phyloP scores from a whole-genome alignment of 1,140 invertebrate species.

The Harlomillsia oculata region DNA sequence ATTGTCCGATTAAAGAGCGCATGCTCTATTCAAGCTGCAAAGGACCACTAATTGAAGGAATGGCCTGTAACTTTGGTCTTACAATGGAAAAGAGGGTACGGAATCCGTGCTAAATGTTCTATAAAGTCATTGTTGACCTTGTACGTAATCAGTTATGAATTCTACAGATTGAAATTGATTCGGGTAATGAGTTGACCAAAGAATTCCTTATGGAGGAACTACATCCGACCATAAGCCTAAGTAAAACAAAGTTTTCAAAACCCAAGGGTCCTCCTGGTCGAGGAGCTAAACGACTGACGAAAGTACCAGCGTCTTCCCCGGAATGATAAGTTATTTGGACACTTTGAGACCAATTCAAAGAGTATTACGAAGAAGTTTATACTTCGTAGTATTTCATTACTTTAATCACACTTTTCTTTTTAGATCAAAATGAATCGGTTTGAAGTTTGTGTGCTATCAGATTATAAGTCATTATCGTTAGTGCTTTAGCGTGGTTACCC shows the following conservation, averaged over 20 bases:
- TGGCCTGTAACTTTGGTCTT: conserved; percentile 54
- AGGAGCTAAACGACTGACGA: conserved; percentile 81
- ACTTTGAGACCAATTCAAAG: too few relatives aligned
- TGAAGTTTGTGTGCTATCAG: too few relatives aligned
- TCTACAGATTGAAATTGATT: conserved; percentile 80
- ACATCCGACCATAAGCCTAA: conserved; percentile 83
- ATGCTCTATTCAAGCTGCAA: conserved; percentile 98
- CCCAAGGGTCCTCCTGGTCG: conserved; percentile 86
- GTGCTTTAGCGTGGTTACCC: too few relatives aligned
- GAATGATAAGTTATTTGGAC: too few relatives aligned
- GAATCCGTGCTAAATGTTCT: not conserved
- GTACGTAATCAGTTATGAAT: not conserved
- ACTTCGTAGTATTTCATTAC: too few relatives aligned
- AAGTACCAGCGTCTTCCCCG: too few relatives aligned
- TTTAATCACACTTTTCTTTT: too few relatives aligned
- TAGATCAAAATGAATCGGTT: too few relatives aligned
- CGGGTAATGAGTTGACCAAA: conserved; percentile 76
- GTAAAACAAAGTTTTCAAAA: conserved; percentile 84
- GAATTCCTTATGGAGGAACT: conserved; percentile 84
- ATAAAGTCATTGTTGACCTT: not conserved
- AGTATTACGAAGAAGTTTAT: too few relatives aligned
- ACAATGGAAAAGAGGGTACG: conserved; percentile 75
- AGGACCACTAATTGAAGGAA: conserved; percentile 67
- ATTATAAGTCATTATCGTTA: too few relatives aligned
- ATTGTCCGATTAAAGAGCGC: conserved; percentile 84